Conservation (phyloP, 2,113 vertebrate species). For the Python bivittatus region DNA sequence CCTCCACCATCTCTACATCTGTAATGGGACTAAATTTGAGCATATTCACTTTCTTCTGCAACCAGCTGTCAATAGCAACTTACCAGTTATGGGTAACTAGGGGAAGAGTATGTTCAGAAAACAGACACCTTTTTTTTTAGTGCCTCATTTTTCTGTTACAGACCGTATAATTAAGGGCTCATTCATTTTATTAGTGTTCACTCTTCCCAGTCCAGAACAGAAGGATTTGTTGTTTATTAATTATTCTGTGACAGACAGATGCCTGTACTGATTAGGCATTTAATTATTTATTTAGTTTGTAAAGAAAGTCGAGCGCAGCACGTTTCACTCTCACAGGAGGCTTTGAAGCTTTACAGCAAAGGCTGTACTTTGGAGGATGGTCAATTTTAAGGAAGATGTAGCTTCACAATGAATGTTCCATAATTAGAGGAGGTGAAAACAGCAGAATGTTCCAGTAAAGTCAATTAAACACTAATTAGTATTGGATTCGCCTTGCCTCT, state of each 20-base stretch:
- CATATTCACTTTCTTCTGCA: not conserved
- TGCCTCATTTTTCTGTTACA: conserved; percentile 48
- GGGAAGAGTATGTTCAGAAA: conserved; percentile 30
- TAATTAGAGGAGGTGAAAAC: conserved; percentile 56
- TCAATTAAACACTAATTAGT: conserved; percentile 78
- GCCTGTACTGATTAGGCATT: conserved; percentile 4
- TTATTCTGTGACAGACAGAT: conserved; percentile 36
- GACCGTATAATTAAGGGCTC: conserved; percentile 44
- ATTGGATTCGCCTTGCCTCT: conserved; percentile 62
- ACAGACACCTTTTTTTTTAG: conserved; percentile 51
- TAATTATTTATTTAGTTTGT: conserved; percentile 12
- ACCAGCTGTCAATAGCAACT: not conserved
- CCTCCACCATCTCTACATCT: not conserved
- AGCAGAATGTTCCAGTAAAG: conserved; percentile 66
- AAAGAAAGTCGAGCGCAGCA: conserved; percentile 28
- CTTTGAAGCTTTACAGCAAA: conserved; percentile 34
- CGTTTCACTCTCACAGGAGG: conserved; percentile 18
- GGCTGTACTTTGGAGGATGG: conserved; percentile 33
- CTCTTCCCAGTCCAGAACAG: conserved; percentile 43
- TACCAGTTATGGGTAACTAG: conserved; percentile 1
- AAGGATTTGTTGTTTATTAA: conserved; percentile 55
- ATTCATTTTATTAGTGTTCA: conserved; percentile 55
- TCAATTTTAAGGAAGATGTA: conserved; percentile 48
- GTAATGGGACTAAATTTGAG: not conserved
- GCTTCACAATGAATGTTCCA: conserved; percentile 44